Evolutionary conservation across 2,113 vertebrate species (phyloP).

Genomic region (Psephotus haematonotus): DNA sequence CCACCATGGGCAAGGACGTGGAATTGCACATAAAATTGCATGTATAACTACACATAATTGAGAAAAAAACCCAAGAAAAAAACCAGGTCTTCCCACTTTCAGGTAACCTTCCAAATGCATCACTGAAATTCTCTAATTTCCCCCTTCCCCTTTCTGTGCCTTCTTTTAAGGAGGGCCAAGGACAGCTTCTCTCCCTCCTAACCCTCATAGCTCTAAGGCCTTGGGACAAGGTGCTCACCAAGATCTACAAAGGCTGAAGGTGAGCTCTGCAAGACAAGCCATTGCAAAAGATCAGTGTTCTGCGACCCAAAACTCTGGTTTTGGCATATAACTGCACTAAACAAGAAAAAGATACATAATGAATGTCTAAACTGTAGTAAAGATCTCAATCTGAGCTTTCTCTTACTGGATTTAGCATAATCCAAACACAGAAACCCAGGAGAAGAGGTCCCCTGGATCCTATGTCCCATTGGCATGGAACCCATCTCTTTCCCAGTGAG

Average conservation of each 20-base stretch:
- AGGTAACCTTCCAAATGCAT: not conserved
- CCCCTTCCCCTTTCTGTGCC: not conserved
- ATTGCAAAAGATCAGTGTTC: not conserved
- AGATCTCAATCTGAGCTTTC: not conserved
- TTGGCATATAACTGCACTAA: not conserved
- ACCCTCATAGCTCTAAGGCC: not conserved
- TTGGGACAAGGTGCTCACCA: not conserved
- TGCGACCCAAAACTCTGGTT: not conserved
- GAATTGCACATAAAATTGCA: not conserved
- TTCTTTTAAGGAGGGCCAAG: not conserved
- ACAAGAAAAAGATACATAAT: not conserved
- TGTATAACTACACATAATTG: not conserved
- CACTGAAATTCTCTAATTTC: not conserved
- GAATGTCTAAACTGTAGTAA: not conserved
- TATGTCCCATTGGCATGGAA: not conserved
- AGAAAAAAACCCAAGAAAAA: not conserved
- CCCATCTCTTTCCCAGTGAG: rapidly evolving
- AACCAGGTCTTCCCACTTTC: not conserved
- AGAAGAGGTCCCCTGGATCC: not conserved
- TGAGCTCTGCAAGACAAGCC: not conserved
- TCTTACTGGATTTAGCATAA: not conserved
- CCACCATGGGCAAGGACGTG: not conserved
- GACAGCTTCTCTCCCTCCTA: not conserved
- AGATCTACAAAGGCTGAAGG: not conserved
- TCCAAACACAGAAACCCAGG: not conserved